These are phyloP conservation scores for Fragum sueziense DNA, from an alignment of 2,888 invertebrate species.

Conservation along the genomic window DNA sequence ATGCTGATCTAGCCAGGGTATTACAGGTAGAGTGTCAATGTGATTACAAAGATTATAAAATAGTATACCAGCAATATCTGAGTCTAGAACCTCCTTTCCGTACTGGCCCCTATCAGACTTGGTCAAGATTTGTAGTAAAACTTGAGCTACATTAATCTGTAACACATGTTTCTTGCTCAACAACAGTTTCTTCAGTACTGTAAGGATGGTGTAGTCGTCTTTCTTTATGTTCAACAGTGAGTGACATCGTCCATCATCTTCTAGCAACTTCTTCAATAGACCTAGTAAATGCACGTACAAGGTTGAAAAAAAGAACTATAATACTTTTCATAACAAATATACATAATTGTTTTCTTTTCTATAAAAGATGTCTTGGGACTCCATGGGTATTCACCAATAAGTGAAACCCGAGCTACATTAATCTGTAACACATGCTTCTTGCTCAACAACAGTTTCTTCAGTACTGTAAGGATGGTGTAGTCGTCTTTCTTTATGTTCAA, in stretches of 20 bases:
- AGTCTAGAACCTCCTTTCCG: slow-evolving; percentile 56
- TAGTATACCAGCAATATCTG: slow-evolving; percentile 69
- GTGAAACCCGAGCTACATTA: slow-evolving; percentile 58
- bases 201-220: slow-evolving; percentile 49
- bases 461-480: slow-evolving; percentile 48
- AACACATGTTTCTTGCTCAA: slow-evolving; percentile 57
- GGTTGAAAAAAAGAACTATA: neutral
- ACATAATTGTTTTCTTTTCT: no score
- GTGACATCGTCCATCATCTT: slow-evolving; percentile 36
- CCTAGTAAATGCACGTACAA: slow-evolving; percentile 35
- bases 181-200: slow-evolving; percentile 63
- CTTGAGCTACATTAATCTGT: slow-evolving; percentile 61
- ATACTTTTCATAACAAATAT: neutral
- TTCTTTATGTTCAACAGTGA: slow-evolving; percentile 56
- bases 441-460: slow-evolving; percentile 65
- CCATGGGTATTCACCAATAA: no score
- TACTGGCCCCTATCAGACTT: slow-evolving; percentile 40
- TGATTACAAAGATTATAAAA: no score
- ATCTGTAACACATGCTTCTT: slow-evolving; percentile 59
- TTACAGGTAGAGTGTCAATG: no score
- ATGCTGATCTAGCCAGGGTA: no score
- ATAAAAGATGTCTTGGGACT: no score
- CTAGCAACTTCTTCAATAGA: slow-evolving; percentile 59
- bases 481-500: slow-evolving; percentile 54
- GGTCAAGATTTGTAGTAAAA: slow-evolving; percentile 49